phyloP scores from a whole-genome alignment of 2,113 vertebrate genomes.

The Cepphus grylle region DNA sequence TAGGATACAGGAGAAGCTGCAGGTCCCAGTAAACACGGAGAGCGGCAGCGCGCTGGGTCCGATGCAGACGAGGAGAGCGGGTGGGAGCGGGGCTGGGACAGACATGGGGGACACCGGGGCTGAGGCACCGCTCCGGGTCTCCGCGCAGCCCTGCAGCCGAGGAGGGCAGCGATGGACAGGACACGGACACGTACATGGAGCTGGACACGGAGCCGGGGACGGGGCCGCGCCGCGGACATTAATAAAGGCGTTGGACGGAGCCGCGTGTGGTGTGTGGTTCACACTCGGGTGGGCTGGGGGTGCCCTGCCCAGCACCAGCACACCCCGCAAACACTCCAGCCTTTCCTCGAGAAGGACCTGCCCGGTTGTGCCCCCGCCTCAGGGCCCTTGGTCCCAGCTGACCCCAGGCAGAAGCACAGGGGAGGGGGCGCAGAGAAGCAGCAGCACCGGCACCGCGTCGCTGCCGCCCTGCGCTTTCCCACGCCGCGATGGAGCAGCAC shows the following conservation, averaged over 20 bases:
- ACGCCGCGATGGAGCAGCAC: background rate
- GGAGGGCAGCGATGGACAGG: background rate
- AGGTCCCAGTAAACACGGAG: background rate
- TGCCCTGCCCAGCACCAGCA: background rate
- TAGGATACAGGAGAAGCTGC: background rate
- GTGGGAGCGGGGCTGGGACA: background rate
- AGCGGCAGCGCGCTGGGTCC: fast-evolving
- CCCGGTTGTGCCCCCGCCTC: background rate
- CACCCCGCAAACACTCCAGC: background rate
- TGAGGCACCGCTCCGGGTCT: background rate
- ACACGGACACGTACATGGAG: fast-evolving
- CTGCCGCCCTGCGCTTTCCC: background rate
- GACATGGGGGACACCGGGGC: background rate
- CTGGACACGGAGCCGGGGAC: no score
- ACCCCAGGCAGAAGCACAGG: background rate
- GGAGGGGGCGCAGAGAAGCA: background rate
- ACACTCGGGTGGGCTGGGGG: background rate
- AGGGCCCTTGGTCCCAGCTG: background rate
- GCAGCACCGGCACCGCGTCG: background rate
- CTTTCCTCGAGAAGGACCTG: background rate
- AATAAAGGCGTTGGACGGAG: background rate
- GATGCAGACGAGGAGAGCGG: background rate
- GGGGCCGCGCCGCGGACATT: fast-evolving
- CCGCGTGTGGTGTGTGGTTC: background rate
- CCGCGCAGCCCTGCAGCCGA: background rate